A percentile compares a stretch with the other conserved stretches of the same genome.
These are phyloP conservation scores for Plebejus argus DNA, from an alignment of 2,888 invertebrate genomes.

Conservation along the genomic window DNA sequence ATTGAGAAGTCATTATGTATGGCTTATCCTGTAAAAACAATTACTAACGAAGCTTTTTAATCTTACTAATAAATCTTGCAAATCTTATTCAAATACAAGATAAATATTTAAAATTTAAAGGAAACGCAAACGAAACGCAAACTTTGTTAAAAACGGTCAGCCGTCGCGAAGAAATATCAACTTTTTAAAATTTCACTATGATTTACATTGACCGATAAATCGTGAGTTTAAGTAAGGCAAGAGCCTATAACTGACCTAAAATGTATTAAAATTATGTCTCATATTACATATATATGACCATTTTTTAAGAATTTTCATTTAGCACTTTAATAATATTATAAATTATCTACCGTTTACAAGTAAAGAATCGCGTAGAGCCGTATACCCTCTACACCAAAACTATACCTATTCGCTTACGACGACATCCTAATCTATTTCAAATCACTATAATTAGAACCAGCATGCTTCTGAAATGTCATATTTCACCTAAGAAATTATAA, in stretches of 20 bases:
- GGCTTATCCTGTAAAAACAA: no score
- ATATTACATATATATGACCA: no score
- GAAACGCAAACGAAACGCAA: conserved; percentile 44
- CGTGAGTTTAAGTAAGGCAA: neutral
- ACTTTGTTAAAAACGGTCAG: conserved; percentile 53
- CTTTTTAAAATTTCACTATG: conserved; percentile 45
- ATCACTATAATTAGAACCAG: neutral
- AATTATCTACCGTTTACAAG: neutral
- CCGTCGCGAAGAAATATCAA: conserved; percentile 54
- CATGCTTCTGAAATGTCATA: neutral
- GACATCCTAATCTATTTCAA: no score
- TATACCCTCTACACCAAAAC: neutral
- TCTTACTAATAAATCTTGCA: conserved; percentile 4
- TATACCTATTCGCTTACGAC: neutral
- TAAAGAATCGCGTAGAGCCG: neutral
- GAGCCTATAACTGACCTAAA: neutral
- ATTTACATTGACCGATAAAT: conserved; percentile 30
- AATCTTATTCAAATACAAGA: conserved; percentile 21
- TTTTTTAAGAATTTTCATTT: no score
- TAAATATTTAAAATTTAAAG: conserved; percentile 24
- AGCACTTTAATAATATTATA: neutral
- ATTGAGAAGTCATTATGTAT: no score
- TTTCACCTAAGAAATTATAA: neutral
- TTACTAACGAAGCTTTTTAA: neutral
- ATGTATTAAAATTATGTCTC: neutral